Percentiles rank a stretch among this genome's conserved stretches.
These are phyloP conservation scores for Lamellibrachia luymesi DNA, from an alignment of 1,140 invertebrate species.

Conservation along the genomic window DNA sequence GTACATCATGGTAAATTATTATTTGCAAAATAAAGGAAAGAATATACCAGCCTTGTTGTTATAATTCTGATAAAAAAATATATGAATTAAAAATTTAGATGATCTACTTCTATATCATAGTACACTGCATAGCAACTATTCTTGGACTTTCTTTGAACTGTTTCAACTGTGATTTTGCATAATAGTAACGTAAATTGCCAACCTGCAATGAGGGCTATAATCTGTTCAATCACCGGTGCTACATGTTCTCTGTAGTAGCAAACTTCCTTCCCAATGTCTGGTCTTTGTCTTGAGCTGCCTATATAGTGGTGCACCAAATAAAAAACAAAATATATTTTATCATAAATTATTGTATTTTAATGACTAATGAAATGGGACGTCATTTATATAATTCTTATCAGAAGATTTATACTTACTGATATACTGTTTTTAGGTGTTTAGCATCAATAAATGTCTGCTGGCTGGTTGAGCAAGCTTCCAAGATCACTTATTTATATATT, in stretches of 20 bases:
- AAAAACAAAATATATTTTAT: too few relatives aligned
- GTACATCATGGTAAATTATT: neutral
- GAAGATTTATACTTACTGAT: neutral
- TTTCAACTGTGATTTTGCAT: neutral
- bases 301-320: too few relatives aligned
- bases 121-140: too few relatives aligned
- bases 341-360: too few relatives aligned
- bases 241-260: neutral
- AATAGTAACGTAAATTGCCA: neutral
- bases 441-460: too few relatives aligned
- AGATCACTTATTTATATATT: too few relatives aligned
- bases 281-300: neutral
- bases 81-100: too few relatives aligned
- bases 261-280: neutral
- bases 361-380: neutral
- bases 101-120: too few relatives aligned
- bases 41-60: neutral
- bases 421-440: neutral
- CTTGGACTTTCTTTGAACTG: too few relatives aligned
- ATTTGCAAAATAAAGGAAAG: neutral
- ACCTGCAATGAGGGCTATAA: neutral
- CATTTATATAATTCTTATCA: neutral
- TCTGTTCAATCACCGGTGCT: neutral
- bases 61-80: neutral
- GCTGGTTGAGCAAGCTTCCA: too few relatives aligned